Base-by-base conservation (phyloP, 2,113 vertebrate genomes). In the Zosterops pallidus region DNA sequence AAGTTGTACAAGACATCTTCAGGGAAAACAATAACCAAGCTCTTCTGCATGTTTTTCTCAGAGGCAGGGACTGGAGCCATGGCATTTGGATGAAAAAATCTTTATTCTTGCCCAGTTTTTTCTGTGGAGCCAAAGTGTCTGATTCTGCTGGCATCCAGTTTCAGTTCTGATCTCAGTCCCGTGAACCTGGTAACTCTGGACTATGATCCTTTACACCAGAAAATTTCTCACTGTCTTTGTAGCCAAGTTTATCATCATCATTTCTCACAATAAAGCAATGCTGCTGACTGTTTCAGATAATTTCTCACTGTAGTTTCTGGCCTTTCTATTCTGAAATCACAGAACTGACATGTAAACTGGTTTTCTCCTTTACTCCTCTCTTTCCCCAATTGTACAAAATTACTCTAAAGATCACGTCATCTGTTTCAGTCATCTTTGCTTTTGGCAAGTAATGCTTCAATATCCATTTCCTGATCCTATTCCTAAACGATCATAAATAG, bases 101-200 rank as follows among this genome's bases (percentile, higher is more conserved):
- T 89, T 80, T 91, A 69, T 81, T 85, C 88, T 90, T 96, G 96
- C 89, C 95, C 95, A 98, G 96, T 90, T 93, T 92, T 96, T 95
- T 97, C 95, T 79, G 83, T 95, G 95, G 96, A 97, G 96, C 88
- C 93, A 91, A 94, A 95, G 95, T 95, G 94, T 92, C 53, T 97
- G 97, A 95, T 94, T 72, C 62, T 92, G 80, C 90, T 96, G 96
- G 94, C 96, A 96, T 85, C 62, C 80, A 92, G 29, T 69, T 82
- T 88, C 92, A 94, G 83, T 87, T 83, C 93, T 97, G 86, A 85
- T 86, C 95, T 97, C 91, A 72, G 65, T 86, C 80, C 47, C 42
- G 26, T 62, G 80, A 90, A 92, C 77, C 96, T 90, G 95, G 96
- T 97, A 93, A 97, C 78, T 94, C 87, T 90, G 87, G 42, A 56